Evolutionary conservation across 1,140 invertebrate genomes (phyloP), one percentile per base, ranked within the genome.

Genomic region (Asbolus verrucosus): DNA sequence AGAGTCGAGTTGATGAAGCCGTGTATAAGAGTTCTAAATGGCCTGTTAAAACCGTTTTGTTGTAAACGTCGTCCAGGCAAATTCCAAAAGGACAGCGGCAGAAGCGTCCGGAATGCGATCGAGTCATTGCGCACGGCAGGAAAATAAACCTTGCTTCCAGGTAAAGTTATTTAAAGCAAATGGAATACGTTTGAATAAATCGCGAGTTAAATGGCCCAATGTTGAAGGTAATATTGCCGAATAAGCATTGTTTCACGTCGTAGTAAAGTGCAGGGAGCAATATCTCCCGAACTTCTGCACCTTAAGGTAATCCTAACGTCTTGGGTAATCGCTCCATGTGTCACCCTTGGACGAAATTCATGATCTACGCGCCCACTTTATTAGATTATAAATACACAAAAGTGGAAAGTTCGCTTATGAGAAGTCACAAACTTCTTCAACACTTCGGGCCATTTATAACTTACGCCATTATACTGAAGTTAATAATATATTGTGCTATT

Each of bases 301-400:
- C 73, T 71, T 27, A 54, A 30, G 46, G 46, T 54, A 54, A 54
- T 54, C 21, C 46, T 36, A 36, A 36, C 33, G 33, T 31, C 66
- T 39, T 60, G 63, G n/a, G 73, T 73, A 76, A 71, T 73, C 68
- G 67, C 65, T 65, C 54, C 62, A 60, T 21, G 73, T 73, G 71
- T 67, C 71, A 67, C 69, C 54, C 33, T 14, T 21, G 59, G 63
- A 27, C 43, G 67, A 68, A 59, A 65, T 65, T 61, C 65, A 69
- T 76, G 76, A 77, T 77, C 70, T 74, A 77, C 69, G 69, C 38
- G 16, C 36, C 69, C 72, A 74, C 76, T 77, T 77, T 77, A 77
- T 77, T 77, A 77, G 74, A 77, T 77, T 77, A 73, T 74, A 77
- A 76, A 76, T 74, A 75, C 46, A 54, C 73, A 76, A 76, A 76